phyloP scores from a whole-genome alignment of 2,888 invertebrate species.

The Operophtera brumata region DNA sequence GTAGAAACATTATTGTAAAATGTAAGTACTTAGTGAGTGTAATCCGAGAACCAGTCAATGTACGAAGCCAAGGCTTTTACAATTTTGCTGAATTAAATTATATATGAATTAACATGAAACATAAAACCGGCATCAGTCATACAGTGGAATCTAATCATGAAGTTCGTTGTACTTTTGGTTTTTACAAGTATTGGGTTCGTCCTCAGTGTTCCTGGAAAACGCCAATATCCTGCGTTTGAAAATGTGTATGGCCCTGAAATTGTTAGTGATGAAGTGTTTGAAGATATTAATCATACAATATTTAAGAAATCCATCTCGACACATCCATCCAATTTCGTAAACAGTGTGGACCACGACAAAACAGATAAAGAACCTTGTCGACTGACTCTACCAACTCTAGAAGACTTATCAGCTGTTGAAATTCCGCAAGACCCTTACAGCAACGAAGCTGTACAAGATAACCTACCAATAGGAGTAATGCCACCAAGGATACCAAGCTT shows the following conservation, averaged over 20 bases:
- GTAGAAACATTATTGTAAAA: no score
- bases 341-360: conserved; percentile 9
- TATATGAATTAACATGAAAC: conserved; percentile 6
- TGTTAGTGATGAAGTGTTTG: conserved; percentile 1
- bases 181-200: conserved; percentile 10
- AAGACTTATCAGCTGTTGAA: conserved; percentile 14
- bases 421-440: conserved; percentile 10
- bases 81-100: conserved; percentile 27
- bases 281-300: conserved; percentile 4
- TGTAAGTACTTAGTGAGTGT: neutral
- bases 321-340: neutral
- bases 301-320: conserved; percentile 23
- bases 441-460: conserved; percentile 2
- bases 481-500: conserved; percentile 12
- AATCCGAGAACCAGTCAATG: conserved; percentile 16
- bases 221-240: neutral
- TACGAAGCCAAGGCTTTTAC: conserved; percentile 16
- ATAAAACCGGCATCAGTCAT: conserved; percentile 34
- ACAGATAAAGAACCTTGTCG: conserved; percentile 20
- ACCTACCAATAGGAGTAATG: neutral
- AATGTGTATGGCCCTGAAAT: neutral
- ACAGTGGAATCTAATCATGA: conserved; percentile 24
- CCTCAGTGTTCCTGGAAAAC: conserved; percentile 5
- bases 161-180: conserved; percentile 21
- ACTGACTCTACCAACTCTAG: conserved; percentile 19